A percentile compares a stretch with the other conserved stretches of the same genome.
Conservation (phyloP, 1,140 invertebrate genomes). For the Pygmarrhopalites habei region DNA sequence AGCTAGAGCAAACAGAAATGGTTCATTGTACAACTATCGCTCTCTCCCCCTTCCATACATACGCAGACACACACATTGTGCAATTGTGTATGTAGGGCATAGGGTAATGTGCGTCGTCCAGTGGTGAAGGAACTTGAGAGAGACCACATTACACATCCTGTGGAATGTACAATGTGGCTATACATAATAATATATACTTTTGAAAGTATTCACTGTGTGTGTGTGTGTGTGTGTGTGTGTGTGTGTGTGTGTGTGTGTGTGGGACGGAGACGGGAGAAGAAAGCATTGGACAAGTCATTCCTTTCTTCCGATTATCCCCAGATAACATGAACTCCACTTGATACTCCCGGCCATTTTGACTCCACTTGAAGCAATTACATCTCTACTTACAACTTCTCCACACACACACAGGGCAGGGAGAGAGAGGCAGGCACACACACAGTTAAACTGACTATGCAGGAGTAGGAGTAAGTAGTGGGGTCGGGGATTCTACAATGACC, state of each 20-base stretch:
- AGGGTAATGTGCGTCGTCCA: too few species aligned
- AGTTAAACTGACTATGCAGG: too few species aligned
- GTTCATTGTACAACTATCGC: too few species aligned
- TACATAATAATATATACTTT: too few species aligned
- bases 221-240: background rate
- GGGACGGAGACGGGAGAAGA: conserved; percentile 11
- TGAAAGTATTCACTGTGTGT: background rate
- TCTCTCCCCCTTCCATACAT: too few species aligned
- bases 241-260: background rate
- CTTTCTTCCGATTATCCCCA: conserved; percentile 34
- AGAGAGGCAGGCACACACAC: background rate
- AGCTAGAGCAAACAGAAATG: too few species aligned
- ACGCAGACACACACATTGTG: too few species aligned
- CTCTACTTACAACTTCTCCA: conserved; percentile 35
- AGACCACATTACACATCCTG: too few species aligned
- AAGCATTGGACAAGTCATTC: conserved; percentile 20
- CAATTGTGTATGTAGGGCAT: too few species aligned
- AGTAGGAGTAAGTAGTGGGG: too few species aligned
- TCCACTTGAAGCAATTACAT: conserved; percentile 39
- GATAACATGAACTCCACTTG: conserved; percentile 36
- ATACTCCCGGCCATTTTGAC: conserved; percentile 31
- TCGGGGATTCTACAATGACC: background rate
- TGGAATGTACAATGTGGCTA: too few species aligned
- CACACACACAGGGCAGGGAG: background rate
- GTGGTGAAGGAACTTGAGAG: too few species aligned